A percentile compares a stretch with the other conserved stretches of the same genome.
phyloP scores from a whole-genome alignment of 1,140 invertebrate genomes.

The Himalopsyche phryganea region DNA sequence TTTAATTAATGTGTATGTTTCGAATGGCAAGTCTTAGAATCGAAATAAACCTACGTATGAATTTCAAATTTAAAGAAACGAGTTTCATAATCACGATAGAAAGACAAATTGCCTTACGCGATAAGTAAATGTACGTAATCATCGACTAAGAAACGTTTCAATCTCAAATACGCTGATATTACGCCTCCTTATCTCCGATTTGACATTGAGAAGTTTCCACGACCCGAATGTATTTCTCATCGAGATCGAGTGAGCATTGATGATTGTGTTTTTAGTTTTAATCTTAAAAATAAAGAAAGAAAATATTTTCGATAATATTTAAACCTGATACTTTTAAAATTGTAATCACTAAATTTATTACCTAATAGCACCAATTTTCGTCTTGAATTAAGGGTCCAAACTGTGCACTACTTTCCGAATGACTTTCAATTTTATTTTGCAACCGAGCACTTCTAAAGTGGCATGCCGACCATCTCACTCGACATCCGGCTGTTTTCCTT shows the following conservation, averaged over 20 bases:
- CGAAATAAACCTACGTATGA: background rate
- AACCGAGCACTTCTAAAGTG: background rate
- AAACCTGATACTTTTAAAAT: slow-evolving; percentile 33
- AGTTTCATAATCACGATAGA: background rate
- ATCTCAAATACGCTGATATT: slow-evolving; percentile 10
- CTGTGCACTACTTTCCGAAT: slow-evolving; percentile 20
- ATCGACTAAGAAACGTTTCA: slow-evolving; percentile 15
- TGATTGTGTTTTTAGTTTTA: slow-evolving; percentile 22
- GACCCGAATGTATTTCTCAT: background rate
- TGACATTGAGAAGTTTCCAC: slow-evolving; percentile 4
- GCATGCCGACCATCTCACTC: too few relatives aligned
- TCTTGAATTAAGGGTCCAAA: slow-evolving; percentile 35
- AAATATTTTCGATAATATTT: slow-evolving; percentile 36
- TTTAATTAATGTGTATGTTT: slow-evolving; percentile 10
- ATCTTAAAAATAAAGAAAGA: slow-evolving; percentile 27
- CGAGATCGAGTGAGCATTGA: background rate
- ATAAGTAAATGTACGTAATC: slow-evolving; percentile 33
- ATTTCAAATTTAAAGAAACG: too few relatives aligned
- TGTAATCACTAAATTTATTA: slow-evolving; percentile 34
- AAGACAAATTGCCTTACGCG: slow-evolving; percentile 31
- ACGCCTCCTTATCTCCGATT: slow-evolving; percentile 21
- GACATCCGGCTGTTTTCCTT: too few relatives aligned
- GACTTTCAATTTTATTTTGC: too few relatives aligned
- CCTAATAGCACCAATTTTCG: slow-evolving; percentile 34
- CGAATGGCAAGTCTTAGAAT: slow-evolving; percentile 5